Evolutionary conservation across 2,888 invertebrate species (phyloP).

Genomic region (Nebria salina): DNA sequence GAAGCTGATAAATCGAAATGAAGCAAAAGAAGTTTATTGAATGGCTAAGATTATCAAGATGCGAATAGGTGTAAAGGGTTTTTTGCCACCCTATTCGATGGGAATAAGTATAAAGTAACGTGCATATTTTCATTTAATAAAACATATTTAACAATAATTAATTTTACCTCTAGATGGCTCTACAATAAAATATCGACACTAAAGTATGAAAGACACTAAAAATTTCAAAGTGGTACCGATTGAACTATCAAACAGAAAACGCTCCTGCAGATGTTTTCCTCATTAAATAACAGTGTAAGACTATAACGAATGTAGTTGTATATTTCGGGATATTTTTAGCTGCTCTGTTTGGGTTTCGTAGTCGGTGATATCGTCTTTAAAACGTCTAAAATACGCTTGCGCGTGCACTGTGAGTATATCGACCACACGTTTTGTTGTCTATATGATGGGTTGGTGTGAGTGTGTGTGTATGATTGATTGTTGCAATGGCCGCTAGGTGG

Average conservation of each 20-base stretch:
- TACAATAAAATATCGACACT: no score
- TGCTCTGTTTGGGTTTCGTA: neutral
- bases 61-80: no score
- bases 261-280: neutral
- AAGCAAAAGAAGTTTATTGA: no score
- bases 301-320: no score
- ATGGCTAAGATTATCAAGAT: no score
- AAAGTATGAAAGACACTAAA: no score
- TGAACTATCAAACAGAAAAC: neutral
- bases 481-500: neutral
- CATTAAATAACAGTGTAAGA: neutral
- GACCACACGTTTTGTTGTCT: neutral
- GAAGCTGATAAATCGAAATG: no score
- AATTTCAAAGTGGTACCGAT: neutral
- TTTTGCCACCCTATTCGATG: no score
- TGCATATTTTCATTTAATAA: no score
- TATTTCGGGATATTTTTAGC: neutral
- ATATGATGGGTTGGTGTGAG: neutral
- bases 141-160: no score
- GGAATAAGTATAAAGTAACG: no score
- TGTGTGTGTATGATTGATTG: neutral
- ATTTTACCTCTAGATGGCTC: no score
- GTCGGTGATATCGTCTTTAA: neutral
- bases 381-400: neutral
- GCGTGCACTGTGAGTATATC: neutral